These are phyloP conservation scores for Meriones psammophilus DNA, from an alignment of 2,797 vertebrate genomes.

Conservation along the genomic window DNA sequence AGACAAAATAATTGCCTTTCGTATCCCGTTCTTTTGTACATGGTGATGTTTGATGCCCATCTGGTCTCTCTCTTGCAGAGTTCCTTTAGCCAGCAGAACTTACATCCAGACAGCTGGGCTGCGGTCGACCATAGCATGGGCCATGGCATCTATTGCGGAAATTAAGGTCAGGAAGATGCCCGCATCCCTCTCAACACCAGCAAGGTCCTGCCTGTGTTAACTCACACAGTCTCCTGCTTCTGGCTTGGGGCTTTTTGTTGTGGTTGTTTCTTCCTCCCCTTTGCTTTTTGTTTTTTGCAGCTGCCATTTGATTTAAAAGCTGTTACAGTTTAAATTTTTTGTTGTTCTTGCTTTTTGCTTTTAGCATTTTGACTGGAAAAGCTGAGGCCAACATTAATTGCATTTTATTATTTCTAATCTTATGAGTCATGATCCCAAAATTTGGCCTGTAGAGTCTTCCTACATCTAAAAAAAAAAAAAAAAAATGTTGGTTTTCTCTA, in stretches of 20 bases:
- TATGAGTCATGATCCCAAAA: slow-evolving; percentile 7
- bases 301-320: neutral
- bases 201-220: neutral
- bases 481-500: neutral
- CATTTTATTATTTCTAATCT: slow-evolving; percentile 57
- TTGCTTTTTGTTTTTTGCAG: neutral
- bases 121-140: slow-evolving; percentile 95
- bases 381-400: neutral
- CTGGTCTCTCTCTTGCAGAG: slow-evolving; percentile 86
- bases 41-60: neutral
- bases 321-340: neutral
- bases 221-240: neutral
- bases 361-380: slow-evolving; percentile 20
- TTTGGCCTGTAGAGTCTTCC: neutral
- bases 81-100: slow-evolving; percentile 92
- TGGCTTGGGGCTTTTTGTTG: neutral
- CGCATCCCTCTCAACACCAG: neutral
- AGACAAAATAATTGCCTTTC: slow-evolving; percentile 9
- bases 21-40: neutral
- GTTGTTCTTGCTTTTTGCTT: neutral
- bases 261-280: neutral
- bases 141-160: slow-evolving; percentile 93
- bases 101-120: slow-evolving; percentile 94
- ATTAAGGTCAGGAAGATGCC: slow-evolving; percentile 90
- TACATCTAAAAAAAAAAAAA: neutral